Evolutionary conservation across 53 echinoderm and acorn worm genomes (phyloP).

Genomic region (Patiria pectinifera): DNA sequence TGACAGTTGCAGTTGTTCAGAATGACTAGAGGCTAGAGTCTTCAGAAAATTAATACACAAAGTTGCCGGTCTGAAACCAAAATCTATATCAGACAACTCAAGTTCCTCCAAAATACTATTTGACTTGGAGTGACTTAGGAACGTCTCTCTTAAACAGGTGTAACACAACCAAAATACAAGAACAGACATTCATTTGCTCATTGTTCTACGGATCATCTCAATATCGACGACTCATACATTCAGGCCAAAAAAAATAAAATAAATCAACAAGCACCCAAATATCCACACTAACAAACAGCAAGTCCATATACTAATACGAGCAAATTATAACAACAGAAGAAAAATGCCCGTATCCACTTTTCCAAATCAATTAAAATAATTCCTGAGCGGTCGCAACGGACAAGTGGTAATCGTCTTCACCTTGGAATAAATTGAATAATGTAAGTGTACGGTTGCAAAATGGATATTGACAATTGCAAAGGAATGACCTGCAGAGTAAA

Average conservation of each 20-base stretch:
- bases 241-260: background rate
- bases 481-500: background rate
- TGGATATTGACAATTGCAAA: background rate
- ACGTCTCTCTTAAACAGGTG: too few species aligned
- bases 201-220: background rate
- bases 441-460: background rate
- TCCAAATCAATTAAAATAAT: background rate
- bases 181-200: background rate
- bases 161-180: background rate
- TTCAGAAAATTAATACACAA: too few species aligned
- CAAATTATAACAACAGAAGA: background rate
- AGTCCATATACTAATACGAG: background rate
- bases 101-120: too few species aligned
- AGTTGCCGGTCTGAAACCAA: too few species aligned
- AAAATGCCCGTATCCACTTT: background rate
- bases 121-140: too few species aligned
- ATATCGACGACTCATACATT: background rate
- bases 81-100: too few species aligned
- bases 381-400: background rate
- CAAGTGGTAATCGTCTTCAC: background rate
- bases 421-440: constrained; percentile 21
- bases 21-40: too few species aligned
- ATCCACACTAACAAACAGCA: background rate
- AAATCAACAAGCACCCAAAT: too few species aligned
- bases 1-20: too few species aligned